Evolutionary conservation across 2,113 vertebrate species (phyloP), one percentile per base, ranked within the genome.

Genomic region (Melanotaenia duboulayi): DNA sequence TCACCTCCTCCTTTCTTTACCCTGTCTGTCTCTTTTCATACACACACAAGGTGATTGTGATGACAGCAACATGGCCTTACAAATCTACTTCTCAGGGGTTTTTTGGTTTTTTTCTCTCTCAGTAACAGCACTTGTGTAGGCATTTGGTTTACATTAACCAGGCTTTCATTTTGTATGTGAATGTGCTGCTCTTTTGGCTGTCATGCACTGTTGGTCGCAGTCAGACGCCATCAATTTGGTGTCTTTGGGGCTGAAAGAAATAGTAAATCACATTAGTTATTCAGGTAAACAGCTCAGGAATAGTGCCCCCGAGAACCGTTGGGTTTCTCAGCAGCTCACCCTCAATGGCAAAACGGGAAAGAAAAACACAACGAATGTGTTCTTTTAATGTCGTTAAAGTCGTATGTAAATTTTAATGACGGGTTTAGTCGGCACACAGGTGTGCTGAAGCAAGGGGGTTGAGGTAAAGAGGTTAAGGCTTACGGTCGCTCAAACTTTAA

Each of bases 151-250:
- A 58, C 67, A 67, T 89, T 90, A 84, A 52, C 6, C 16, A 0
- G 11, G 54, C 68, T 64, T 49, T 59, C 42, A 16, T 24, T 17
- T 63, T 9, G 52, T 65, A 3, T 2, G 24, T 63, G 62, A 82
- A 73, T 74, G 59, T 39, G 2, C 52, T 11, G 63, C 67, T 81
- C 64, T 84, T 83, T 78, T 69, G 46, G 63, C 76, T 50, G 83
- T 72, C 75, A 82, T 4, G 87, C 81, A 14, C 85, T 14, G 75
- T 24, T 63, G 78, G 50, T 4, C 76, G 23, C 67, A 71, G 85
- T 75, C 85, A 88, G 87, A 87, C 75, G 58, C 82, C 90, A 80
- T 89, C 83, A 73, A 76, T 87, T 76, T 49, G 25, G 55, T 69
- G 69, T 80, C 68, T 61, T 55, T 68, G 73, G 76, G 62, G 52